Base-by-base conservation (phyloP, 2,113 vertebrate genomes). In the Pangasianodon gigas region DNA sequence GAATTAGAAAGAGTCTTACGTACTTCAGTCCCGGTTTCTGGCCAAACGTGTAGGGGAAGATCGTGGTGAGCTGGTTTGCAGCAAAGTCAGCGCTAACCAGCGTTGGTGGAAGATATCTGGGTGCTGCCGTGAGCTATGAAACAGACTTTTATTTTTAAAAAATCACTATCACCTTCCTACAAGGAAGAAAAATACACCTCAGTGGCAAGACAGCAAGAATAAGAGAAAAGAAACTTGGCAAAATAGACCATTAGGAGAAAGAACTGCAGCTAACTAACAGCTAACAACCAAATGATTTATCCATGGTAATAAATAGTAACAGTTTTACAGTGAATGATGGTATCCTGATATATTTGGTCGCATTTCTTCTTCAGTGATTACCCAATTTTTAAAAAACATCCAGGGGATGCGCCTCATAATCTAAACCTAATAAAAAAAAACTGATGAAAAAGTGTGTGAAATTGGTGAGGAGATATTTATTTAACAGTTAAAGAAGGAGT, bases 61-160 rank as follows among this genome's bases (percentile, higher is more conserved):
- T 97, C 94, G 95, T 98, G 52, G 97, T 97, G 52, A 99, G 97
- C 92, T 97, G 97, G 95, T 99, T 99, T 84, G 98, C 98, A 86
- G 98, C 98, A 85, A 99, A 98, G 93, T 99, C 98, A 87, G 97
- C 98, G 58, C 98, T 99, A 90, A 99, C 96, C 95, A 99, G 95
- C 81, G 98, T 96, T 1, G 96, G 96, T 1, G 98, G 98, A 24
- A 99, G 95, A 91, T 96, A 96, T 87, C 96, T 97, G 0, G 98
- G 98, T 89, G 98, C 98, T 90, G 96, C 91, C 0, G 97, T 97
- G 77, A 99, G 96, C 98, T 99, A 94, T 46, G 94, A 95, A n/a
- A 91, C 85, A 77, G 1, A 65, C 85, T 37, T 37, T 51, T 54
- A 86, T 9, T 56, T 4, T 26, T 69, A 83, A 18, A 3, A n/a